Evolutionary conservation across 53 echinoderm and acorn worm species (phyloP), one percentile per base, ranked within the genome.

Genomic region (Echinometra lucunter): DNA sequence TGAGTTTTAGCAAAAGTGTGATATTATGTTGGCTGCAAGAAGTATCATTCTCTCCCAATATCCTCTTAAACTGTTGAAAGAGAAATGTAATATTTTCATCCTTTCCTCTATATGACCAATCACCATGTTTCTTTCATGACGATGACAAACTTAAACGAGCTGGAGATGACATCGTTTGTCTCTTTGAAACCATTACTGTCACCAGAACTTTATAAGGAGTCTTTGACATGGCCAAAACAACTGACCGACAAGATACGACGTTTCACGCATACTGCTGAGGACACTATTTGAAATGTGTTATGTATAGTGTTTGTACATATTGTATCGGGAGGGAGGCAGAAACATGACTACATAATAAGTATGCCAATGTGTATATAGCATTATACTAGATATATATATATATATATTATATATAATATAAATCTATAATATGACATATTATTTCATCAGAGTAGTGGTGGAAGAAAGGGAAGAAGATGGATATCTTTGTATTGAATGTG

Each of bases 321-420:
- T 74, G 42, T 91, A 91, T 67, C 69, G 49, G 44, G 74, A 74
- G 74, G n/a, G 23, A 92, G 92, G 92, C 92, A 74, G 44, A 72
- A 30, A 28, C 35, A 35, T 92, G 92, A 92, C 74, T 92, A 92
- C 92, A 92, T 92, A 92, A 92, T 92, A 74, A 92, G 75, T 92
- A 92, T 92, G 92, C 92, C 92, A 92, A 92, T 74, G 45, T 92
- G 92, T 92, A 92, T 74, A 92, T 92, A 92, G 72, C 92, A 92
- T 92, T 74, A 92, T 92, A 92, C n/a, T n/a, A n/a, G n/a, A n/a
- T n/a, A n/a, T n/a, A n/a, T n/a, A 92, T 92, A 92, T 92, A 92
- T 92, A 92, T 45, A 92, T 72, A 92, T 92, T 92, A 91, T 91
- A 63, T 40, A 92, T 74, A 92, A 74, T 92, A 92, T 92, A 92